Percentiles rank a stretch among this genome's conserved stretches.
Conservation (phyloP, 2,888 invertebrate species). For the Eupithecia centaureata region DNA sequence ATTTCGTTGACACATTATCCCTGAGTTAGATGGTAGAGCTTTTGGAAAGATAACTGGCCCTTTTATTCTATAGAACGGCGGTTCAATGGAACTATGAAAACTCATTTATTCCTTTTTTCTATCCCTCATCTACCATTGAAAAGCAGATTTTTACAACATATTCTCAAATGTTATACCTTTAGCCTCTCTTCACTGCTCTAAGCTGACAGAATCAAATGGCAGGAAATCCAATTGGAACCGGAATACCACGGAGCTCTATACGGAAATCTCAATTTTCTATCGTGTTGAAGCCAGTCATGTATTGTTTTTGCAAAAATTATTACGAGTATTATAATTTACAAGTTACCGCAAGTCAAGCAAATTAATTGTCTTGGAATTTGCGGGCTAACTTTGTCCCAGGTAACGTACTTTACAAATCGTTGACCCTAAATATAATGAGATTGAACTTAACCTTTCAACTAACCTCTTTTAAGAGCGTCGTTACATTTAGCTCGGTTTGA, state of each 20-base stretch:
- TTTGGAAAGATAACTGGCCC: no score
- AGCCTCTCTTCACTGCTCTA: neutral
- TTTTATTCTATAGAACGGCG: no score
- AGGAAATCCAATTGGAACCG: constrained; percentile 3
- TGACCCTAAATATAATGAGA: neutral
- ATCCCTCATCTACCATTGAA: no score
- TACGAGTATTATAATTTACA: neutral
- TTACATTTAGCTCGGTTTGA: no score
- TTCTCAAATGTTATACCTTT: neutral
- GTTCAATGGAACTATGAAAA: no score
- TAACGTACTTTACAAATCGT: neutral
- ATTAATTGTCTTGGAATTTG: neutral
- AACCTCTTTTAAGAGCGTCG: neutral
- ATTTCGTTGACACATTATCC: no score
- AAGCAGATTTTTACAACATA: neutral
- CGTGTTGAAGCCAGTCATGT: neutral
- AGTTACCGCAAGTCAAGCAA: neutral
- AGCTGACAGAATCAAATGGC: neutral
- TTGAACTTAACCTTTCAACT: neutral
- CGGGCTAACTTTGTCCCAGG: neutral
- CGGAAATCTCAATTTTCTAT: neutral
- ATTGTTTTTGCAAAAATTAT: neutral
- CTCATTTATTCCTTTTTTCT: neutral
- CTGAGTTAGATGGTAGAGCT: no score
- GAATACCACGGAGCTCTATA: neutral